These are phyloP conservation scores for Anguilla rostrata DNA, from an alignment of 2,113 vertebrate species.

Conservation along the genomic window DNA sequence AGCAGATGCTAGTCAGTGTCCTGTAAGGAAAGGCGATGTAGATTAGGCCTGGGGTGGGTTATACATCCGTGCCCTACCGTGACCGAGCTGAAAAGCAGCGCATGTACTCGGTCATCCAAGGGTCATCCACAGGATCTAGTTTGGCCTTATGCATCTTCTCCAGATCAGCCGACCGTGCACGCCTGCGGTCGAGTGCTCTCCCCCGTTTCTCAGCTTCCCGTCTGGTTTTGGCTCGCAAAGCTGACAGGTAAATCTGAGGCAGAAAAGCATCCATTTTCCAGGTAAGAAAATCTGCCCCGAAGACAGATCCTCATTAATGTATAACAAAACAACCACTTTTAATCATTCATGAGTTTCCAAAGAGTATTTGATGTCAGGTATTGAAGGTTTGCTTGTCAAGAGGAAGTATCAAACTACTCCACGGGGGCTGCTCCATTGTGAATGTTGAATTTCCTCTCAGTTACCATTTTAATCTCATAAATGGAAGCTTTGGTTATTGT, in stretches of 20 bases:
- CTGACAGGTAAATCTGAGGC: conserved; percentile 85
- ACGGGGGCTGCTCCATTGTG: not conserved
- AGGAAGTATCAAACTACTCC: not conserved
- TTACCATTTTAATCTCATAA: not conserved
- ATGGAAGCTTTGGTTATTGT: too few relatives aligned
- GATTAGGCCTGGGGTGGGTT: not conserved
- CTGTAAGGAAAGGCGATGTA: not conserved
- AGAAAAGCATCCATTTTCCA: not conserved
- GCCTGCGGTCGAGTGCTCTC: conserved; percentile 65
- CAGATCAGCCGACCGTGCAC: conserved; percentile 73
- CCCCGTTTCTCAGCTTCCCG: conserved; percentile 82
- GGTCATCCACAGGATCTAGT: conserved; percentile 73
- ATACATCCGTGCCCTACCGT: conserved; percentile 54
- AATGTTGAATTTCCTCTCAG: not conserved
- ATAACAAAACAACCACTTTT: not conserved
- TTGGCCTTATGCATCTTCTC: conserved; percentile 59
- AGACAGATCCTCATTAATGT: not conserved
- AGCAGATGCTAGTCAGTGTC: not conserved
- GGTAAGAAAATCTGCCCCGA: not conserved
- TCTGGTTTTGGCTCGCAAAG: conserved; percentile 86
- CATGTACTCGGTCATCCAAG: conserved; percentile 97
- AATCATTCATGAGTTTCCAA: not conserved
- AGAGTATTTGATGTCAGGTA: not conserved
- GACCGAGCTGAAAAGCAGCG: conserved; percentile 86
- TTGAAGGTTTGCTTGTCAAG: not conserved